These are phyloP conservation scores for Callionymus lyra DNA, from an alignment of 2,113 vertebrate species.

Conservation along the genomic window DNA sequence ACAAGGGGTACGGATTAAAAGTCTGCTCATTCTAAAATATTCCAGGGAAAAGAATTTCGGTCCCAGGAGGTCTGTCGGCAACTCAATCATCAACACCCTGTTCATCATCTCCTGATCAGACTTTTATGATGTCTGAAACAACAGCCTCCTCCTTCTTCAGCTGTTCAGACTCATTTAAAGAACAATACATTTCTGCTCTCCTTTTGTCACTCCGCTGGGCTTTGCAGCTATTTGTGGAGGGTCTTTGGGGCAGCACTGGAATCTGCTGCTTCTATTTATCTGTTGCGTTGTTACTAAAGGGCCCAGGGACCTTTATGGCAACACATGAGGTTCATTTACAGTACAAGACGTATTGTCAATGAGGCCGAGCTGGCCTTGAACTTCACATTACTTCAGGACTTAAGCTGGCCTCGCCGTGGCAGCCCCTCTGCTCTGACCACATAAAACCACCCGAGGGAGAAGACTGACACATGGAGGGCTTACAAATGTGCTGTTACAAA, in stretches of 20 bases:
- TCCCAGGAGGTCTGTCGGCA: slow-evolving; percentile 44
- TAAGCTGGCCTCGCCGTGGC: neutral
- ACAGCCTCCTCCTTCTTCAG: slow-evolving; percentile 50
- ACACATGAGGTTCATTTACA: neutral
- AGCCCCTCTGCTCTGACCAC: neutral
- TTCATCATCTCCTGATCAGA: slow-evolving; percentile 46
- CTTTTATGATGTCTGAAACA: slow-evolving; percentile 52
- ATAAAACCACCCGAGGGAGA: neutral
- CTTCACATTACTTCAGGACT: slow-evolving; percentile 4
- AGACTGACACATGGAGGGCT: neutral
- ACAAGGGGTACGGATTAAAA: slow-evolving; percentile 66
- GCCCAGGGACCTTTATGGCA: slow-evolving; percentile 28
- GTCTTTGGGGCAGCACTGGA: slow-evolving; percentile 37
- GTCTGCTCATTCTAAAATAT: slow-evolving; percentile 71
- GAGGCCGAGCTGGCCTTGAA: slow-evolving; percentile 1
- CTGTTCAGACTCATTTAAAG: slow-evolving; percentile 57
- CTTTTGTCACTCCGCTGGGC: slow-evolving; percentile 41
- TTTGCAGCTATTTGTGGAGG: slow-evolving; percentile 48
- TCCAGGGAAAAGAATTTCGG: slow-evolving; percentile 63
- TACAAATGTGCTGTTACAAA: slow-evolving; percentile 3
- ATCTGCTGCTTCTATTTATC: slow-evolving; percentile 39
- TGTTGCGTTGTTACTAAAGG: slow-evolving; percentile 37
- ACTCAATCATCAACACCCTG: slow-evolving; percentile 40
- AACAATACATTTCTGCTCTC: slow-evolving; percentile 53
- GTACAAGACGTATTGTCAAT: neutral